Evolutionary conservation across 2,797 vertebrate species (phyloP), one percentile per base, ranked within the genome.

Genomic region (Gallinago stenura): DNA sequence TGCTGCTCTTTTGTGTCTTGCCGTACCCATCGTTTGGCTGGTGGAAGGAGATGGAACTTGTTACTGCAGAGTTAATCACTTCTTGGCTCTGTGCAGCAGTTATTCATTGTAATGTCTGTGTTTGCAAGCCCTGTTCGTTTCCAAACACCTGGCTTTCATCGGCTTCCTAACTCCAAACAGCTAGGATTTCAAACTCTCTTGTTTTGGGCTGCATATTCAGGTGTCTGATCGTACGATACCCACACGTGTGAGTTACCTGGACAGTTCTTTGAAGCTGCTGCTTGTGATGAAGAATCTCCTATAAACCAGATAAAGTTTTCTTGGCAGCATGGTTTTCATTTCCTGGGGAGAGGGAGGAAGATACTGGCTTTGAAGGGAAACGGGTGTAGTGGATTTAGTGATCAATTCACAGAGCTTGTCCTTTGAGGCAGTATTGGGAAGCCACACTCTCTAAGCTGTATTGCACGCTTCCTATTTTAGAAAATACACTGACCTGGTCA

Each of bases 11-110:
- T 80, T 14, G 8, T 37, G 24, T 73, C 64, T 39, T 62, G 61
- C 81, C 0, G 0, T 79, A 10, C 53, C n/a, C 0, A 0, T 48
- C 3, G 1, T 48, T 46, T 81, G 41, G 68, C 28, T 2, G 7
- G 7, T 39, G 79, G 84, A 86, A 51, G 76, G 37, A 76, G 76
- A 28, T 62, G 86, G 89, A 78, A 37, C 39, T 78, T 31, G 72
- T 86, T 93, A 48, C 62, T 94, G 65, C n/a, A 12, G 82, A 69
- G 72, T 83, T 83, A 54, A 88, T 83, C 19, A 3, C 69, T 78
- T 25, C 57, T 53, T 81, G 76, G 70, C 84, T 91, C 37, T 24
- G 53, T 66, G 71, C 28, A 48, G 68, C 61, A 13, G 28, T 33
- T 7, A 33, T 87, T 71, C 16, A 0, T 31, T 31, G 33, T 72